phyloP scores from a whole-genome alignment of 2,113 vertebrate species.

The Aegotheles bennettii region DNA sequence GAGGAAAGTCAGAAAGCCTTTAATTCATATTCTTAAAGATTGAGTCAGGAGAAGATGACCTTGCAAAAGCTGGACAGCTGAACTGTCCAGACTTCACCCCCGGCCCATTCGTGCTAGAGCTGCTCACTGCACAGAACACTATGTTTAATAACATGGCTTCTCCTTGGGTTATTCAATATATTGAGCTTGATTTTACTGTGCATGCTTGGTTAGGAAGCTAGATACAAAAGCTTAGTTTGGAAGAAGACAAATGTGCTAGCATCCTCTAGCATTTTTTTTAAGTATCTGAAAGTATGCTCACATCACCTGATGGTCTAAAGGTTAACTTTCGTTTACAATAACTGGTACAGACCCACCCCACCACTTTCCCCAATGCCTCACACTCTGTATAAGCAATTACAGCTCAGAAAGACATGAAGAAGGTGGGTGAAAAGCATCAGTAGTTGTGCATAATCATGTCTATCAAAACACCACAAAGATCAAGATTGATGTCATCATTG shows the following conservation, averaged over 20 bases:
- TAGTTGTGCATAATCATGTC: not conserved
- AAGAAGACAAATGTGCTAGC: fast-evolving
- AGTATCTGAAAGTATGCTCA: not conserved
- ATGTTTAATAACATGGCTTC: not conserved
- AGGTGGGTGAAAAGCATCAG: not conserved
- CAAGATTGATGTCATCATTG: not conserved
- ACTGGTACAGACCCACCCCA: not conserved
- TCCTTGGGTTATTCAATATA: not conserved
- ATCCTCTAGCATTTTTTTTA: not conserved
- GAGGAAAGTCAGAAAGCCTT: constrained; percentile 34
- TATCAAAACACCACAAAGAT: not conserved
- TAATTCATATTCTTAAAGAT: constrained; percentile 19
- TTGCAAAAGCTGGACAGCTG: not conserved
- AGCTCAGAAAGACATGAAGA: not conserved
- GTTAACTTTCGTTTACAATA: not conserved
- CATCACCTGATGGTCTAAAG: not conserved
- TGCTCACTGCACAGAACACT: not conserved
- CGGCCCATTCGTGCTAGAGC: not conserved
- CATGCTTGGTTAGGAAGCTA: not conserved
- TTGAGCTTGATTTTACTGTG: not conserved
- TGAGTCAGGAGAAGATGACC: constrained; percentile 25
- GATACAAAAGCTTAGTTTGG: not conserved
- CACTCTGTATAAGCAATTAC: not conserved
- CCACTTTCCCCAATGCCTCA: not conserved
- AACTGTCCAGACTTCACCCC: not conserved